These are phyloP conservation scores for Polyergus mexicanus DNA, from an alignment of 1,140 invertebrate species.

Conservation along the genomic window DNA sequence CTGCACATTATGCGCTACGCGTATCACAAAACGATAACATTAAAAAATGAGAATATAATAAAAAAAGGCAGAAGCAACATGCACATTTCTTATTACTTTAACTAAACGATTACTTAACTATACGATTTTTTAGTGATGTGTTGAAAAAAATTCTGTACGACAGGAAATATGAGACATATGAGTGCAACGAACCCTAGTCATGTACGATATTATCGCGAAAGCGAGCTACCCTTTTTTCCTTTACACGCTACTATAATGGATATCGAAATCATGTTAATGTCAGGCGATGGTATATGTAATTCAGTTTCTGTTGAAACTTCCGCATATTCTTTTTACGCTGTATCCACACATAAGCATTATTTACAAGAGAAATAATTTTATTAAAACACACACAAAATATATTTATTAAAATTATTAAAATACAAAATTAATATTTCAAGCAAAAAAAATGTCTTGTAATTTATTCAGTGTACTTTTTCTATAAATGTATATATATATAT, in stretches of 20 bases:
- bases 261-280: constrained; percentile 52
- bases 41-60: not conserved
- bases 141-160: not conserved
- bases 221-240: constrained; percentile 32
- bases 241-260: constrained; percentile 40
- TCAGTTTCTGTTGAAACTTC: constrained; percentile 14
- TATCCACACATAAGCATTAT: constrained; percentile 9
- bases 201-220: constrained; percentile 19
- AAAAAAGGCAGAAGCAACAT: not conserved
- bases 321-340: not conserved
- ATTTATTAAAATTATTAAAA: not conserved
- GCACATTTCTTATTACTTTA: not conserved
- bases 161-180: constrained; percentile 18
- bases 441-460: no score
- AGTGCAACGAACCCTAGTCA: constrained; percentile 25
- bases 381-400: constrained; percentile 1
- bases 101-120: not conserved
- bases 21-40: not conserved
- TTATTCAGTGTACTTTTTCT: no score
- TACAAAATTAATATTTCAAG: no score
- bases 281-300: constrained; percentile 21
- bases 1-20: not conserved
- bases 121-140: constrained; percentile 2
- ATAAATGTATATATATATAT: no score
- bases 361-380: not conserved